Percentiles rank a stretch among this genome's conserved stretches.
phyloP scores from a whole-genome alignment of 2,797 vertebrate species.

The Prionace glauca region DNA sequence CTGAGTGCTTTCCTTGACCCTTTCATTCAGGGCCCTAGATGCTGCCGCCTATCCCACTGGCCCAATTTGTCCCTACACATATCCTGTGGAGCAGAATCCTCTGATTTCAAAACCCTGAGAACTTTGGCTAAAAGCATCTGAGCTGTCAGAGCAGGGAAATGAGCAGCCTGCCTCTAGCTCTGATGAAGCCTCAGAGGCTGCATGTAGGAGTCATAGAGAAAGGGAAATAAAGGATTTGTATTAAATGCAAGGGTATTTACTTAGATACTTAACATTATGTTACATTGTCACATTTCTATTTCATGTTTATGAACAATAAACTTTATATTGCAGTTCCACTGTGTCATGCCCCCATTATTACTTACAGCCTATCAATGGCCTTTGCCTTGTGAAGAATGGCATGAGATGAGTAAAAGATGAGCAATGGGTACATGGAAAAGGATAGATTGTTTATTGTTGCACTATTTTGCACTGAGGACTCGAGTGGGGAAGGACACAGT shows the following conservation, averaged over 20 bases:
- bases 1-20: neutral
- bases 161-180: neutral
- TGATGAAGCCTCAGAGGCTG: neutral
- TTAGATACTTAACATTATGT: neutral
- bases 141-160: neutral
- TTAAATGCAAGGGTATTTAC: neutral
- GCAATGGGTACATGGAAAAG: neutral
- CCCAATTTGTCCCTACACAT: neutral
- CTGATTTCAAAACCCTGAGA: too few species aligned
- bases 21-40: neutral
- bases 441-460: neutral
- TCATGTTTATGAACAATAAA: too few species aligned
- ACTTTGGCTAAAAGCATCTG: too few species aligned
- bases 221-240: neutral
- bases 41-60: neutral
- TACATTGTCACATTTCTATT: neutral
- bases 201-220: neutral
- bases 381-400: too few species aligned
- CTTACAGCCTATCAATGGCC: too few species aligned
- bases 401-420: neutral
- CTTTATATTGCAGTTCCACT: too few species aligned
- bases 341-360: too few species aligned
- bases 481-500: neutral
- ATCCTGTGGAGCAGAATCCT: too few species aligned
- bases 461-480: neutral